These are phyloP conservation scores for Campylomormyrus tamandua DNA, from an alignment of 2,113 vertebrate species.

Conservation along the genomic window DNA sequence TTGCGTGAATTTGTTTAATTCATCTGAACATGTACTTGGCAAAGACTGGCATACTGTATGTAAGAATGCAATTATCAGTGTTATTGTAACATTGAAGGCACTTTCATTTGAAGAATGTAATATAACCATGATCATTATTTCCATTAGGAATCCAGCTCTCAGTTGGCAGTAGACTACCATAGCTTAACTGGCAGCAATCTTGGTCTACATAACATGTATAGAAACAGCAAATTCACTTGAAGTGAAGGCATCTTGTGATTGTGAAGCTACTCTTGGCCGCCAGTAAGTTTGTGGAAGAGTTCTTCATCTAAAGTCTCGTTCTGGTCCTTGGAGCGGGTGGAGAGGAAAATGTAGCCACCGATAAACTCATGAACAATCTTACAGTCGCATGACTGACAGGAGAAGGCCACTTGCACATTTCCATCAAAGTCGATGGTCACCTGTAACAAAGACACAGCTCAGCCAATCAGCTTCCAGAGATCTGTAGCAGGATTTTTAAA, in stretches of 20 bases:
- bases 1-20: not conserved
- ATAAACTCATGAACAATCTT: conserved; percentile 94
- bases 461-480: not conserved
- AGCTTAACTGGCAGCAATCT: not conserved
- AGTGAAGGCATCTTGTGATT: not conserved
- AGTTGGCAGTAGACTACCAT: not conserved
- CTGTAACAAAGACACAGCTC: conserved; percentile 50
- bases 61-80: not conserved
- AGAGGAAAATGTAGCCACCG: conserved; percentile 95
- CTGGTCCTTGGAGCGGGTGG: conserved; percentile 92
- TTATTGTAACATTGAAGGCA: not conserved
- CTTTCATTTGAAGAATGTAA: not conserved
- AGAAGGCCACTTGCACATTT: conserved; percentile 80
- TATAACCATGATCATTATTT: not conserved
- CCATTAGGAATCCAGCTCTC: not conserved
- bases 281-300: conserved; percentile 91
- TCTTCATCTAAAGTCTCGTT: conserved; percentile 93
- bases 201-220: not conserved
- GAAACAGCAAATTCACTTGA: not conserved
- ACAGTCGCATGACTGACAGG: conserved; percentile 82
- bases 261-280: conserved; percentile 79
- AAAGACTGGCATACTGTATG: not conserved
- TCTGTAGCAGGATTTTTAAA: not conserved
- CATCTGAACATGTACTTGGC: not conserved
- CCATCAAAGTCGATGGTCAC: conserved; percentile 93